Conservation (phyloP, 2,113 vertebrate genomes). For the Campylomormyrus tamandua region DNA sequence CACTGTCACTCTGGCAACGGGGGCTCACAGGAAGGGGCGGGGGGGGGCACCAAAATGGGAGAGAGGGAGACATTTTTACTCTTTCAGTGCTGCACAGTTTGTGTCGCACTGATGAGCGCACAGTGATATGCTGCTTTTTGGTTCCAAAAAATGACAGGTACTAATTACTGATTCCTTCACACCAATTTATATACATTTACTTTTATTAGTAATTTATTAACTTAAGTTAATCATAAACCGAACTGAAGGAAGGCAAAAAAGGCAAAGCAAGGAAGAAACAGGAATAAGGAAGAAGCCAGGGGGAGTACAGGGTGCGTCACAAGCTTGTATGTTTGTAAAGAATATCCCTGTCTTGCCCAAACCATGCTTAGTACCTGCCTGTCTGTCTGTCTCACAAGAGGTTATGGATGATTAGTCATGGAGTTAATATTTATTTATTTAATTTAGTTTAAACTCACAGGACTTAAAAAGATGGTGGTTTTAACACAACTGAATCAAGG, state of each 20-base stretch:
- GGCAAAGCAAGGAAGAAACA: not conserved
- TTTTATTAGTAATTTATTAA: not conserved
- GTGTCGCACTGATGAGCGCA: not conserved
- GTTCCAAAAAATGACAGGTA: not conserved
- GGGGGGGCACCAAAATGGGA: not conserved
- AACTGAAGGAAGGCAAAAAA: not conserved
- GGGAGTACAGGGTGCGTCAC: not conserved
- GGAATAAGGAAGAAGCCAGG: not conserved
- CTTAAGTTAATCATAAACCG: not conserved
- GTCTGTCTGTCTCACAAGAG: not conserved
- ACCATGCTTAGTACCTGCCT: not conserved
- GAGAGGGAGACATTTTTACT: constrained; percentile 15
- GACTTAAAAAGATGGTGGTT: not conserved
- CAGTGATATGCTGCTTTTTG: not conserved
- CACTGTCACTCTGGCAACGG: constrained; percentile 37
- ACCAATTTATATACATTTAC: not conserved
- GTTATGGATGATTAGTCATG: constrained; percentile 20
- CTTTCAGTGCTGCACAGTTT: not conserved
- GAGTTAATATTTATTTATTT: not conserved
- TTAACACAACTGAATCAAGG: not conserved
- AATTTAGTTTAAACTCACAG: not conserved
- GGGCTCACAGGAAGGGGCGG: not conserved
- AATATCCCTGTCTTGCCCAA: not conserved
- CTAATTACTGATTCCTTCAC: not conserved
- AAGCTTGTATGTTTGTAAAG: not conserved